phyloP scores from a whole-genome alignment of 2,113 vertebrate species.

The Brachyhypopomus occidentalis region DNA sequence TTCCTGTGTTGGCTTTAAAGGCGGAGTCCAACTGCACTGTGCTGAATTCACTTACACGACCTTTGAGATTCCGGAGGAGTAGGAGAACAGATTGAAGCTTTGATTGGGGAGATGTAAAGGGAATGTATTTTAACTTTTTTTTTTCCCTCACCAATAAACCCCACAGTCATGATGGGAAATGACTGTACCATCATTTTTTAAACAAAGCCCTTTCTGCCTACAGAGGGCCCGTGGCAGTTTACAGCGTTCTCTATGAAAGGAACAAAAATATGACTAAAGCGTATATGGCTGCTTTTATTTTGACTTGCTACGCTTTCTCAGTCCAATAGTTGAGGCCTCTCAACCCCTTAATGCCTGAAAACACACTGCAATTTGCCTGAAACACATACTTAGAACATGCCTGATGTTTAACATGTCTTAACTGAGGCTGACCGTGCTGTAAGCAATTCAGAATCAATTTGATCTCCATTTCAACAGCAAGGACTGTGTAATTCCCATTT shows the following conservation, averaged over 20 bases:
- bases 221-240: constrained; percentile 34
- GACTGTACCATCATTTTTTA: constrained; percentile 9
- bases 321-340: background rate
- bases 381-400: background rate
- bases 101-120: background rate
- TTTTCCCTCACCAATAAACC: background rate
- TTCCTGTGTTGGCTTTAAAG: background rate
- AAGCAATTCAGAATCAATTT: background rate
- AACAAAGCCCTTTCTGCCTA: constrained; percentile 22
- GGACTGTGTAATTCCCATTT: too few species aligned
- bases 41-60: background rate
- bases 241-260: background rate
- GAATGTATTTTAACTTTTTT: background rate
- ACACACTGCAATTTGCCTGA: background rate
- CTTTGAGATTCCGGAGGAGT: background rate
- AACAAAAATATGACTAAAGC: background rate
- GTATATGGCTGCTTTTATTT: constrained; percentile 17
- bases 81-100: background rate
- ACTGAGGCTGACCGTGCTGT: background rate
- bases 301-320: background rate
- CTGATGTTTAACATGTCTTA: background rate
- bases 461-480: too few species aligned
- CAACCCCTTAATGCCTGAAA: background rate
- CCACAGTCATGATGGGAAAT: background rate
- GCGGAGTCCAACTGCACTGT: background rate